Conservation (phyloP, 2,888 invertebrate species). For the Acanthosepion esculentum region DNA sequence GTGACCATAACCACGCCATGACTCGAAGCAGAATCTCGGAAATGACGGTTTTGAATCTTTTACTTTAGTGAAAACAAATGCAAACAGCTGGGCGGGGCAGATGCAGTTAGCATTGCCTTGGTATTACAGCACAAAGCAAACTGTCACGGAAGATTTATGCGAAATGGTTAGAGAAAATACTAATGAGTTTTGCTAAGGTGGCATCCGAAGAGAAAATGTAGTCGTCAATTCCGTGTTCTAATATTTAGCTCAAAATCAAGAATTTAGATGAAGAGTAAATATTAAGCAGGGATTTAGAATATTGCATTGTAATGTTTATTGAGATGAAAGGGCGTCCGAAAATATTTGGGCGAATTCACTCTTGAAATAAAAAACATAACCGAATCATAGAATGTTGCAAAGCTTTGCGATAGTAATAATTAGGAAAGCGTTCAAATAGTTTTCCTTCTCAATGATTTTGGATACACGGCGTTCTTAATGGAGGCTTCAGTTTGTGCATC, state of each 20-base stretch:
- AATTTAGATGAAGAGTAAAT: not conserved
- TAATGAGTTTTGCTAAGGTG: not conserved
- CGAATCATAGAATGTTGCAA: not conserved
- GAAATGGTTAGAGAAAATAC: not conserved
- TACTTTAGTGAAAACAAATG: not conserved
- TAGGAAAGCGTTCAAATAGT: not conserved
- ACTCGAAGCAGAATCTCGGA: too few species aligned
- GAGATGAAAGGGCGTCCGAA: too few species aligned
- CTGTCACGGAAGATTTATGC: not conserved
- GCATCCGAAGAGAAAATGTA: not conserved
- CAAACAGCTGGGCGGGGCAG: not conserved
- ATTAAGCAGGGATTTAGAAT: not conserved
- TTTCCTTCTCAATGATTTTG: not conserved
- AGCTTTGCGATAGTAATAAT: not conserved
- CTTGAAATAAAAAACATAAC: not conserved
- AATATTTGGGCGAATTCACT: not conserved
- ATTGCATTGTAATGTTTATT: too few species aligned
- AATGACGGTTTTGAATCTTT: too few species aligned
- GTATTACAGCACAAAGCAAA: not conserved
- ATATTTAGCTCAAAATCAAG: not conserved
- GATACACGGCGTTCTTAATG: not conserved
- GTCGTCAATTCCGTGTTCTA: not conserved
- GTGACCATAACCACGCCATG: too few species aligned
- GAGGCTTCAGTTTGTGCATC: not conserved
- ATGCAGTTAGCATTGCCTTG: not conserved